Evolutionary conservation across 2,888 invertebrate species (phyloP), one percentile per base, ranked within the genome.

Genomic region (Oscheius sp.): DNA sequence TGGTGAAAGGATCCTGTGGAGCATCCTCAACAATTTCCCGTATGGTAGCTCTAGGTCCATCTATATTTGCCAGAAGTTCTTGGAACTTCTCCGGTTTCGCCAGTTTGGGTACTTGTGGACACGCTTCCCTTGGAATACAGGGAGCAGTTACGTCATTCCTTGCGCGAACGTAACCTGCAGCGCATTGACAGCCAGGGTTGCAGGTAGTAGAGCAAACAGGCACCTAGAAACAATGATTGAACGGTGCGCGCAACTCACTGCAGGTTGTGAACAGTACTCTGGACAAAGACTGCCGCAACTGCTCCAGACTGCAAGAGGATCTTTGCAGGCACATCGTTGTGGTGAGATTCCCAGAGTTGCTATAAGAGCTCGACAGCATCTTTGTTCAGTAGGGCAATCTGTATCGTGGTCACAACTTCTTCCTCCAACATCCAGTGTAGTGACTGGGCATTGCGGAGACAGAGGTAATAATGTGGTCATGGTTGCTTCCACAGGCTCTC

Each of bases 271-370:
- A 69, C 83, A 83, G 53, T 83, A 83, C 41, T 83, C 83, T 6
- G 83, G 83, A 69, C 83, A 83, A 7, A 82, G 68, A 1, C 77
- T 82, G 16, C 81, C 83, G 63, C 83, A 83, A 0, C 74, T 71
- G 12, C 74, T 79, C 80, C 80, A 83, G 1, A 82, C 80, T 7
- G 83, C 78, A 18, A 82, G 72, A 18, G 78, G 73, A 66, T 83
- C 83, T 5, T 77, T 77, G 35, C 83, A 83, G 0, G 79, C 73
- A 25, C 83, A 83, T 56, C 83, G 69, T 61, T 83, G 83, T 25
- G 83, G 82, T 21, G 70, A 73, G 7, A 79, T 76, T 41, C 79
- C 77, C 1, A 83, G 76, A 1, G 81, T 73, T 1, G 80, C 80
- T 9, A 83, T 80, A 49, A 79, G 72, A 1, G 77, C 69, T 52